Evolutionary conservation across 2,888 invertebrate genomes (phyloP), one percentile per base, ranked within the genome.

Genomic region (Acleris laterana): DNA sequence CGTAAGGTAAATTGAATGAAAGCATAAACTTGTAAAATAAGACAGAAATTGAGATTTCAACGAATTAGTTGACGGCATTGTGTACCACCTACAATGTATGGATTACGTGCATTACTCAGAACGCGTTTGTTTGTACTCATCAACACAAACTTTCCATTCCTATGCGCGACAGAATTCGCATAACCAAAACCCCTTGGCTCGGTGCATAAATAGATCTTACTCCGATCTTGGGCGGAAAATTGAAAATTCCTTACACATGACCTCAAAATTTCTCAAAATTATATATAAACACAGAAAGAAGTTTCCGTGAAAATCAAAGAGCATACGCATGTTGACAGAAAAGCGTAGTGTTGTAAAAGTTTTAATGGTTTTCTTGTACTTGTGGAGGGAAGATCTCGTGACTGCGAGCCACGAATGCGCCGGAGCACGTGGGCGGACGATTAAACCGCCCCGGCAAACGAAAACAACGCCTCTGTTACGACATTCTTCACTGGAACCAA

Each of bases 101-200:
- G 16, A 16, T 28, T 19, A 58, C 38, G 16, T 46, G 38, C 44
- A 42, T 17, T 62, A 58, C 56, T 49, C 62, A 87, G 85, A 87
- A 84, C 74, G 82, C 83, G 81, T 85, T 86, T 88, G 89, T 87
- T 89, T 88, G 89, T 83, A 88, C 86, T 88, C 85, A 83, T 88
- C 84, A 84, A 88, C 87, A 85, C 88, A 89, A 89, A 89, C 86
- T 88, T 84, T 86, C 84, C 84, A 82, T 82, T 85, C 81, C 83
- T 82, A 85, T 83, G 84, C 80, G 82, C 82, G 80, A 81, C 82
- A 81, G 83, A 83, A 84, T 87, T 84, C 88, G 85, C 81, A 86
- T 78, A 82, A 78, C 79, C 78, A 78, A 77, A 79, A 76, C 85
- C 89, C 85, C 85, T 87, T 81, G 88, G 88, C 84, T 74, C 75